Base-by-base conservation (phyloP, 1,140 invertebrate genomes). In the Trichomalopsis sarcophagae region DNA sequence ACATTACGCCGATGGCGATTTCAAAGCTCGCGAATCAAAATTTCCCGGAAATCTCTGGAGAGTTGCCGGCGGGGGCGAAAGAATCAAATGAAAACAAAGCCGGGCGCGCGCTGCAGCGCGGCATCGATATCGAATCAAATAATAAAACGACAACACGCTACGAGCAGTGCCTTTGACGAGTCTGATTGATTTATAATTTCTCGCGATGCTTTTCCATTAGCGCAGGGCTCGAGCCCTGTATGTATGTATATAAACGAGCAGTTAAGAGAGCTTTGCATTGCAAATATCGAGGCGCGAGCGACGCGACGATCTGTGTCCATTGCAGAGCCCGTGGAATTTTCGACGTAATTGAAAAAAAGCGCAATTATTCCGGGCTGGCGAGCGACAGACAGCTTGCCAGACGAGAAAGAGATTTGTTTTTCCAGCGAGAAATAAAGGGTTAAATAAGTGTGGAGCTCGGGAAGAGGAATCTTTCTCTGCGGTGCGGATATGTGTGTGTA, bases 311-410 rank as follows among this genome's bases (percentile, higher is more conserved):
- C 87, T 86, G 80, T 88, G 85, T 75, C 81, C 73, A 11, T 62
- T 66, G 50, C 69, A 76, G 71, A 30, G 81, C 87, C 85, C 85
- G 86, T 82, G 82, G 84, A 84, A 87, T 88, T 89, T 86, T 71
- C 88, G 82, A 88, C 86, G 87, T 87, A 88, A 89, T 89, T 88
- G 88, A 89, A 89, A 86, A 89, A 86, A 87, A 87, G 71, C 71
- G 80, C 84, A 86, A 86, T 86, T 86, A 86, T 84, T 55, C 73
- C 69, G 40, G 75, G 33, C 80, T 40, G 44, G 50, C 47, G 73
- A 40, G 75, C 21, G 47, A 23, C 40, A 10, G 44, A 23, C 7
- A 44, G 40, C 1, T n/a, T 10, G 44, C 13, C 17, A 55, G 44
- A 55, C 30, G 73, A 75, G 73, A 27, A 33, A 75, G 75, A 77